Conservation (phyloP, 2,113 vertebrate species). For the Micronycteris hirsuta region DNA sequence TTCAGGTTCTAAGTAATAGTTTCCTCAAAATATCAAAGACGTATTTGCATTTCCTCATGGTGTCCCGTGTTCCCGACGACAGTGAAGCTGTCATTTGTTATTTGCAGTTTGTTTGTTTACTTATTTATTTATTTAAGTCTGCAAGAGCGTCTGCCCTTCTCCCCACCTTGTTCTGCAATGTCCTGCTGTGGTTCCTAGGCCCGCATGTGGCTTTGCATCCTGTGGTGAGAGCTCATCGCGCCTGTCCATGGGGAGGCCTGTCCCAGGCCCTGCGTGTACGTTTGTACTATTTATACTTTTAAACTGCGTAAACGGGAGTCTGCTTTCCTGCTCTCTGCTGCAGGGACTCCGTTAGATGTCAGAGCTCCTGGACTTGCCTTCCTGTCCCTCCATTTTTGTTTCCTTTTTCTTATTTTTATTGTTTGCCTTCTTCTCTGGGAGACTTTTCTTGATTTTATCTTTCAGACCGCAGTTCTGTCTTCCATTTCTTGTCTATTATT, state of each 20-base stretch:
- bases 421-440: background rate
- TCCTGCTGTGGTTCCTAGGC: background rate
- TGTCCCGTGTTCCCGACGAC: background rate
- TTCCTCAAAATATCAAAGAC: background rate
- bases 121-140: background rate
- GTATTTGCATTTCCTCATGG: fast-evolving
- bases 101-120: background rate
- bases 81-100: background rate
- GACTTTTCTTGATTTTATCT: background rate
- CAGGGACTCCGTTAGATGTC: background rate
- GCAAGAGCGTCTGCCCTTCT: background rate
- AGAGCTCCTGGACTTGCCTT: background rate
- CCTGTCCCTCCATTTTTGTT: background rate
- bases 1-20: background rate
- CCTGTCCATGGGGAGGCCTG: background rate
- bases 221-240: background rate
- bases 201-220: background rate
- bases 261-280: background rate
- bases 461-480: background rate
- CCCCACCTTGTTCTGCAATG: background rate
- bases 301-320: background rate
- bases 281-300: background rate
- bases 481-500: background rate
- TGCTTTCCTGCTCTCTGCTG: background rate
- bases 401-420: background rate